These are phyloP conservation scores for Aldabrachelys gigantea DNA, from an alignment of 2,113 vertebrate genomes.

Conservation along the genomic window DNA sequence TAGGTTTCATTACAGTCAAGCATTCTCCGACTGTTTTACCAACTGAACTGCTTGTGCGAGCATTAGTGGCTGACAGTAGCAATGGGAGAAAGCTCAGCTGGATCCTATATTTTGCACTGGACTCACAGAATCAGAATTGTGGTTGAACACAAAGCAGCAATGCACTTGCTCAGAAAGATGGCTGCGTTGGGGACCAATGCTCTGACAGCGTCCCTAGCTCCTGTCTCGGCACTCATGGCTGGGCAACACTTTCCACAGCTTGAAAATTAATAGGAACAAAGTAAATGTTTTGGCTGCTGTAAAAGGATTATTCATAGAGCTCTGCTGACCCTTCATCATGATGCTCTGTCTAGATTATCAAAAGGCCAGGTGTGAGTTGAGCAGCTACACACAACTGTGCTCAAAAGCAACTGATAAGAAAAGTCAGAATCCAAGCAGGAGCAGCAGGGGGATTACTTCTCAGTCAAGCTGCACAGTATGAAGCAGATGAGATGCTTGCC, in stretches of 20 bases:
- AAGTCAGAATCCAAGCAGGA: not conserved
- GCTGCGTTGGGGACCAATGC: not conserved
- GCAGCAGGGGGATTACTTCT: fast-evolving
- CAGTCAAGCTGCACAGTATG: fast-evolving
- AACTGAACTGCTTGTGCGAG: not conserved
- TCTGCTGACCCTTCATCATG: not conserved
- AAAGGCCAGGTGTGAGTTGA: not conserved
- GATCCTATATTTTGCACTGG: slow-evolving; percentile 15
- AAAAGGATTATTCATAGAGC: slow-evolving; percentile 10
- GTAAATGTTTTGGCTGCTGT: not conserved
- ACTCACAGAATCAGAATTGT: not conserved
- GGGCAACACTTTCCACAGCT: not conserved
- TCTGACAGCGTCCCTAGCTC: not conserved
- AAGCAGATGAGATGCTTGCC: not conserved
- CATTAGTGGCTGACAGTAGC: not conserved
- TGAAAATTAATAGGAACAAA: not conserved
- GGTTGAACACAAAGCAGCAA: not conserved
- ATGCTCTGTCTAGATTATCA: not conserved
- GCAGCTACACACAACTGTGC: not conserved
- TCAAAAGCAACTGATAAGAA: not conserved
- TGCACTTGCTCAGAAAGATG: not conserved
- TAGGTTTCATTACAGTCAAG: not conserved
- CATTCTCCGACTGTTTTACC: not conserved
- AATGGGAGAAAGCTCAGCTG: not conserved
- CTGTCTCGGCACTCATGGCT: not conserved